phyloP scores from a whole-genome alignment of 35 echinoderm and acorn worm species.

The Ophiothrix spiculata region DNA sequence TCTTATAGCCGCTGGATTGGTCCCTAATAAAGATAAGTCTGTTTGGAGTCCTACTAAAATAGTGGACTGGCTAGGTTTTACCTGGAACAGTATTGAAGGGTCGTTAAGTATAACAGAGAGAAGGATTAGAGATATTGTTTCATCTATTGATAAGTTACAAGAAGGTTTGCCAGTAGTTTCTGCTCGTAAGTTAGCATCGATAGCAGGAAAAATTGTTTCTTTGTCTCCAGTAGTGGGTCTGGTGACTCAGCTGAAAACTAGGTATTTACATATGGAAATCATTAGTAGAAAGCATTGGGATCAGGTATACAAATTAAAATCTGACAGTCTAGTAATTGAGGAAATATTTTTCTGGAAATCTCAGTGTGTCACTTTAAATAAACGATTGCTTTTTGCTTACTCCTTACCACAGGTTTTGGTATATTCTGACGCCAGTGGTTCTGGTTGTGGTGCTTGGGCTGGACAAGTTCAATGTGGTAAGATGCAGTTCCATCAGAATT shows the following conservation, averaged over 20 bases:
- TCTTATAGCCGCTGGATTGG: conserved; percentile 20
- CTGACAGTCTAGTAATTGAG: neutral
- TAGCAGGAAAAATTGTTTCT: conserved; percentile 28
- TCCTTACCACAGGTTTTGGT: conserved; percentile 10
- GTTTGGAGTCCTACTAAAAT: conserved; percentile 4
- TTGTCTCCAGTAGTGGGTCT: neutral
- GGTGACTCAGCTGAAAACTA: conserved; percentile 15
- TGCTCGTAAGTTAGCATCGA: conserved; percentile 14
- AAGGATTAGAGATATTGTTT: conserved; percentile 10
- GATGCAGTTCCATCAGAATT: conserved; percentile 12
- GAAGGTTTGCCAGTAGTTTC: neutral
- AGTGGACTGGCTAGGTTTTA: conserved; percentile 30
- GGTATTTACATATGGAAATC: conserved; percentile 29
- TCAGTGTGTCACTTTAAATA: neutral
- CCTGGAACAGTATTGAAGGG: neutral
- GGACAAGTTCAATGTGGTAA: neutral
- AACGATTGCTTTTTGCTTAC: neutral
- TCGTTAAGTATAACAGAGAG: neutral
- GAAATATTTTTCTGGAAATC: conserved; percentile 14
- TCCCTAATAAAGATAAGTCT: conserved; percentile 34
- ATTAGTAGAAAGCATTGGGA: conserved; percentile 29
- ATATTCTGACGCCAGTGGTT: conserved; percentile 4
- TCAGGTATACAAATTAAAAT: neutral
- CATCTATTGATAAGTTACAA: neutral
- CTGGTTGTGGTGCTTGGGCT: conserved; percentile 1